These are phyloP conservation scores for Platanista minor DNA, from an alignment of 2,113 vertebrate species.

Conservation along the genomic window DNA sequence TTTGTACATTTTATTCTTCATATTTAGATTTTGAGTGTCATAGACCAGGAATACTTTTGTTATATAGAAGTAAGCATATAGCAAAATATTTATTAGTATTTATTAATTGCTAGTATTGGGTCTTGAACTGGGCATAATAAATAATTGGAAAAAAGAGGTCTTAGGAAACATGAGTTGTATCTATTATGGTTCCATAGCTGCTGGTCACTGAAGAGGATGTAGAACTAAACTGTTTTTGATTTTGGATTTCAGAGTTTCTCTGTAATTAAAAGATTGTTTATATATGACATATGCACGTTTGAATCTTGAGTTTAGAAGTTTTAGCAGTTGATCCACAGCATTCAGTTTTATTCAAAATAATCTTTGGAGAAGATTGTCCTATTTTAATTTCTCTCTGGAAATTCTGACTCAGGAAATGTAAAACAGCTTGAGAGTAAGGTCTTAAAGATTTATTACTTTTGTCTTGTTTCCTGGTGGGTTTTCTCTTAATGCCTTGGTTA, in stretches of 20 bases:
- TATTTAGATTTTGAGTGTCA: not conserved
- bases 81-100: constrained; percentile 19
- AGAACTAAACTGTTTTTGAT: not conserved
- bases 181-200: not conserved
- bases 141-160: not conserved
- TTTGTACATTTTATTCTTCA: constrained; percentile 8
- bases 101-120: not conserved
- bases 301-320: constrained; percentile 38
- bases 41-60: not conserved
- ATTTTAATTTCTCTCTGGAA: constrained; percentile 51
- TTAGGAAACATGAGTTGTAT: not conserved
- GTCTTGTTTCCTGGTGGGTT: constrained; percentile 52
- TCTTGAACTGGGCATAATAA: constrained; percentile 2
- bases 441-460: constrained; percentile 44
- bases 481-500: constrained; percentile 49
- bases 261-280: not conserved
- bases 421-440: constrained; percentile 16
- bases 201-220: not conserved
- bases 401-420: constrained; percentile 45
- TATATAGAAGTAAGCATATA: not conserved
- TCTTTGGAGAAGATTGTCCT: constrained; percentile 24
- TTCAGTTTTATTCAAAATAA: constrained; percentile 3
- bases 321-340: not conserved
- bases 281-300: not conserved
- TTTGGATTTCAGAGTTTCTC: constrained; percentile 33